Percentiles rank a stretch among this genome's conserved stretches.
Conservation (phyloP, 2,888 invertebrate genomes). For the Dioctria linearis region DNA sequence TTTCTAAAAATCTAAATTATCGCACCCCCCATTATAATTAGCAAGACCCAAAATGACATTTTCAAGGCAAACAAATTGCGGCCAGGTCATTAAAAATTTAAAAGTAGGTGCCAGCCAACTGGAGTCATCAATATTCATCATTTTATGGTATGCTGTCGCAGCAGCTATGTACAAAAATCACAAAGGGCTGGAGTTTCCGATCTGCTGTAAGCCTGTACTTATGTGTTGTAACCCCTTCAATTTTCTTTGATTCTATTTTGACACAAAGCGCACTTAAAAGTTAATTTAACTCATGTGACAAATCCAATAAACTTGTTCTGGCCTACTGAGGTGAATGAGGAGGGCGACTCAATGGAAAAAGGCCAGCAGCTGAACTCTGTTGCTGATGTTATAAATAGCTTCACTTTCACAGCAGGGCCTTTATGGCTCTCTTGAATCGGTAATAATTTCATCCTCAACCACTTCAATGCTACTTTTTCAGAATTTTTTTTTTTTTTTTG, state of each 20-base stretch:
- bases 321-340: not conserved
- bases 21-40: no score
- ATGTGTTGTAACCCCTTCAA: conserved; percentile 3
- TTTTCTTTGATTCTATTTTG: conserved; percentile 47
- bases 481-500: not conserved
- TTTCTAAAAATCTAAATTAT: no score
- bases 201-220: no score
- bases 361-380: conserved; percentile 30
- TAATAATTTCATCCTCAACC: conserved; percentile 20
- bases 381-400: conserved; percentile 29
- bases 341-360: conserved; percentile 9
- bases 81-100: not conserved
- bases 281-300: conserved; percentile 50
- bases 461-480: conserved; percentile 12
- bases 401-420: not conserved
- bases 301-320: conserved; percentile 43
- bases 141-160: not conserved
- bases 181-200: not conserved
- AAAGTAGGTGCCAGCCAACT: not conserved
- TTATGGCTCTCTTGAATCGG: conserved; percentile 8
- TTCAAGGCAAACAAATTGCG: no score
- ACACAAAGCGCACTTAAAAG: conserved; percentile 36
- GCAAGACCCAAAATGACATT: no score
- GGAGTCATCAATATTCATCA: conserved; percentile 13
- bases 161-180: not conserved